A percentile compares a stretch with the other conserved stretches of the same genome.
phyloP scores from a whole-genome alignment of 2,888 invertebrate species.

The Flexamia atlantica region DNA sequence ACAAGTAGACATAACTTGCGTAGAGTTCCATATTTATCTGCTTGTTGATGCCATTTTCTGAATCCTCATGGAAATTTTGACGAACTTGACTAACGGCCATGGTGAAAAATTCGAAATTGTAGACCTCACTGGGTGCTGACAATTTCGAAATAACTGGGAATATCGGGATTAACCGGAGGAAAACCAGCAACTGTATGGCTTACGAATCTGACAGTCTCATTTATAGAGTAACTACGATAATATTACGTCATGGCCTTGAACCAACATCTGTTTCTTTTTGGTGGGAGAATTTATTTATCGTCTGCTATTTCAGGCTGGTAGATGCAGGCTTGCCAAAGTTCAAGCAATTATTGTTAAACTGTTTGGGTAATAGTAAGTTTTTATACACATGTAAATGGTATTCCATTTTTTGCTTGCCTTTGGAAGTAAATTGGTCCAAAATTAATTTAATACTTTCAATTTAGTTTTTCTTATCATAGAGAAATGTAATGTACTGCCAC shows the following conservation, averaged over 20 bases:
- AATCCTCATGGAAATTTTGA: slow-evolving; percentile 82
- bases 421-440: too few species aligned
- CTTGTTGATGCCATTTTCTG: slow-evolving; percentile 82
- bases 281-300: slow-evolving; percentile 1
- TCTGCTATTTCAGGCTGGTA: neutral
- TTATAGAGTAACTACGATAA: neutral
- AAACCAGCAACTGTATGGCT: slow-evolving; percentile 5
- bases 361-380: too few species aligned
- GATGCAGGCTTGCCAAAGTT: too few species aligned
- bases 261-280: neutral
- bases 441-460: too few species aligned
- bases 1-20: slow-evolving; percentile 85
- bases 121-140: slow-evolving; percentile 70
- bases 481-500: too few species aligned
- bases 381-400: too few species aligned
- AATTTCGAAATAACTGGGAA: slow-evolving; percentile 63
- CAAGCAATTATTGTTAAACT: too few species aligned
- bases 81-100: slow-evolving; percentile 76
- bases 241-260: slow-evolving; percentile 8
- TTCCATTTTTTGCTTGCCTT: too few species aligned
- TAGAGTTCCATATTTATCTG: slow-evolving; percentile 87
- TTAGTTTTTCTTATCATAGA: too few species aligned
- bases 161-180: neutral
- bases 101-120: slow-evolving; percentile 67
- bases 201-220: neutral